Evolutionary conservation across 2,113 vertebrate species (phyloP), one percentile per base, ranked within the genome.

Genomic region (Tetrao urogallus): DNA sequence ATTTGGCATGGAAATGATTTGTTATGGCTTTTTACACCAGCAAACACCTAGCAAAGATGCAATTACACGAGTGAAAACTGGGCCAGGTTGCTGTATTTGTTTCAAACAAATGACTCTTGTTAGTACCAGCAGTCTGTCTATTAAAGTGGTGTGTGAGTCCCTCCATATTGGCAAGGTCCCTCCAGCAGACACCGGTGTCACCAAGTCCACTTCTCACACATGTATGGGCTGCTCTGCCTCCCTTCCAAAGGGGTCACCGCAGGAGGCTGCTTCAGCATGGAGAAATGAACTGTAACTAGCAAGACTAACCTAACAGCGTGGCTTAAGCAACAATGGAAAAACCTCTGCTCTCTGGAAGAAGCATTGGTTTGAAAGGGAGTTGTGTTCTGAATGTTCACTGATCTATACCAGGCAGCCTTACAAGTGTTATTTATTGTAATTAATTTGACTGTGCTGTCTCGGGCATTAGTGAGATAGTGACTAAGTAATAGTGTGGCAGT

Each of bases 211-310:
- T 40, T 80, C 19, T 19, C n/a, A 15, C n/a, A 40, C 6, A 5
- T 42, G 54, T 48, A 54, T 73, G 17, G 40, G 40, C 54, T 65
- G 57, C 18, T 56, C 22, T 42, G 43, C 17, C 27, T 25, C 60
- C 64, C 82, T 82, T 85, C 56, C 40, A 28, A 34, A 50, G 2
- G 12, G 34, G 43, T 72, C 27, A 76, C 13, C 67, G 77, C 84
- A 64, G 69, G 50, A 56, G 1, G 15, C 3, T 64, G 42, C 56
- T 79, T 64, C 20, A 40, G 32, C 43, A 0, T 0, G 34, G 24
- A 54, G 6, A 58, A 34, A 70, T 3, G 27, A 91, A 77, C 32
- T 75, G 47, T 47, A 92, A 34, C n/a, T 45, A 92, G 58, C 45
- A 70, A 70, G 56, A 76, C 36, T 56, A 52, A 82, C 38, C 63